These are phyloP conservation scores for Metallyticus violacea DNA, from an alignment of 2,888 invertebrate species.

Conservation along the genomic window DNA sequence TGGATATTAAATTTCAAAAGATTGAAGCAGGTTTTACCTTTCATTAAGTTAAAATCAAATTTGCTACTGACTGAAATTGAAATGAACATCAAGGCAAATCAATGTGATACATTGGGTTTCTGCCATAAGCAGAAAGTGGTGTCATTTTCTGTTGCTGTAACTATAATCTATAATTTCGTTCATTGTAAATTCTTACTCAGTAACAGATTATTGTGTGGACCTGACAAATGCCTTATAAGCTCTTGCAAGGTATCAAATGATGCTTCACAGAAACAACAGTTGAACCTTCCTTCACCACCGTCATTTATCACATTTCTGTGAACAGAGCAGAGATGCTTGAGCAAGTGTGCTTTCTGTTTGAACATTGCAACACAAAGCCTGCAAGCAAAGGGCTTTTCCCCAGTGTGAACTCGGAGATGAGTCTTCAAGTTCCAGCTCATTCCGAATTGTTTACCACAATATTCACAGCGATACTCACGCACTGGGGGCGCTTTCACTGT, in stretches of 20 bases:
- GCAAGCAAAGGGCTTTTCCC: constrained; percentile 87
- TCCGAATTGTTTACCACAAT: constrained; percentile 87
- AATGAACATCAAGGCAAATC: no score
- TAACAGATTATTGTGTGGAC: constrained; percentile 82
- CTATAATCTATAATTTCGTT: neutral
- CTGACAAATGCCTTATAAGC: constrained; percentile 80
- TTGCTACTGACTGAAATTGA: no score
- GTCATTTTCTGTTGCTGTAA: neutral
- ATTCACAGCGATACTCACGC: constrained; percentile 82
- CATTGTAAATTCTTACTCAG: constrained; percentile 69
- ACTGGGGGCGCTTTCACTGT: constrained; percentile 54
- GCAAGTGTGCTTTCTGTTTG: constrained; percentile 83
- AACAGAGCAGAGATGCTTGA: constrained; percentile 85
- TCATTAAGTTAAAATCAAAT: no score
- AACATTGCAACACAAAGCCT: constrained; percentile 88
- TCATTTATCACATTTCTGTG: constrained; percentile 85
- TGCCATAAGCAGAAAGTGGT: neutral
- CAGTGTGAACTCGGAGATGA: constrained; percentile 82
- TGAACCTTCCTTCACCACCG: constrained; percentile 73
- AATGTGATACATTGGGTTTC: no score
- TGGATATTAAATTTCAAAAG: no score
- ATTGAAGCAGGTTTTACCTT: no score
- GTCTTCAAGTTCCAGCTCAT: constrained; percentile 93
- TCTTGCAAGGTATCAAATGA: constrained; percentile 84
- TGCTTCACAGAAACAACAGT: constrained; percentile 84